phyloP scores from a whole-genome alignment of 2,888 invertebrate species.

The Coelinius sp. region DNA sequence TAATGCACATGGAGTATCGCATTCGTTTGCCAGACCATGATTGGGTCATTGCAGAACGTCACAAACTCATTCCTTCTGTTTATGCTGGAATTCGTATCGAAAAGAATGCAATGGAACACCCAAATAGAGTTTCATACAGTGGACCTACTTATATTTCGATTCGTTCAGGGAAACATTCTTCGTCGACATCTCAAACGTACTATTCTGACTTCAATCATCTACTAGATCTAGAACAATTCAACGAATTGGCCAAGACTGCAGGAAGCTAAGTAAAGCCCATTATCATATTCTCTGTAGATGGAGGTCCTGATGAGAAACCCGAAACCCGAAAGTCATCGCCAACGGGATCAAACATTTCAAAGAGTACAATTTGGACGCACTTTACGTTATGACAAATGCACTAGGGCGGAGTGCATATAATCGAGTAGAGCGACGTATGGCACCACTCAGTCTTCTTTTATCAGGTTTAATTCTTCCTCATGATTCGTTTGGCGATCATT shows the following conservation, averaged over 20 bases:
- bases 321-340: constrained; percentile 49
- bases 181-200: constrained; percentile 54
- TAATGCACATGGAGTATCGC: constrained; percentile 57
- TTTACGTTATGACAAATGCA: constrained; percentile 55
- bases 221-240: constrained; percentile 42
- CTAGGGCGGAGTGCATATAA: constrained; percentile 61
- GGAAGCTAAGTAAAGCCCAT: constrained; percentile 55
- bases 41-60: constrained; percentile 55
- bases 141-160: constrained; percentile 69
- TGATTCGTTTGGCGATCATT: constrained; percentile 57
- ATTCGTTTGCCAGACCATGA: constrained; percentile 59
- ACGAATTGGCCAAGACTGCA: constrained; percentile 45
- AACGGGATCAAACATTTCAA: constrained; percentile 51
- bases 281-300: constrained; percentile 55
- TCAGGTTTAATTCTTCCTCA: constrained; percentile 57
- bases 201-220: constrained; percentile 51
- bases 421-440: constrained; percentile 60
- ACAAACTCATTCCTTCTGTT: constrained; percentile 60
- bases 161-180: constrained; percentile 56
- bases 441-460: constrained; percentile 56
- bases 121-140: constrained; percentile 61
- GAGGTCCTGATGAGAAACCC: constrained; percentile 52
- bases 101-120: constrained; percentile 50
- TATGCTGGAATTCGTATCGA: constrained; percentile 56
- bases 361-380: constrained; percentile 47